Percentiles rank a stretch among this genome's conserved stretches.
Evolutionary conservation across 30 jellyfish, hydroid and myxozoan species (phyloP).

Genomic region (Aurelia aurita complex sp. Pacific): DNA sequence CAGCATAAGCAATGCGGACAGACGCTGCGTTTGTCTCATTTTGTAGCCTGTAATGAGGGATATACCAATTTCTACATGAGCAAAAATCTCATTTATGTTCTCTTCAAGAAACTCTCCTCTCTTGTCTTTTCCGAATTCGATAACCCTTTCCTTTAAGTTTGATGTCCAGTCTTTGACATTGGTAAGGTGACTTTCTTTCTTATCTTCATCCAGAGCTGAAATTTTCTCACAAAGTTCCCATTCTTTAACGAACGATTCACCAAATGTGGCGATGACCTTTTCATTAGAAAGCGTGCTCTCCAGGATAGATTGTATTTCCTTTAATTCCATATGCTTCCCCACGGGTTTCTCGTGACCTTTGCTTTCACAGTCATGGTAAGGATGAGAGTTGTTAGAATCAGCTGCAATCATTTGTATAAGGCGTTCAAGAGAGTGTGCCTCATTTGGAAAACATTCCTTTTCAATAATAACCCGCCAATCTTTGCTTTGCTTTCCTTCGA

Average conservation of each 20-base stretch:
- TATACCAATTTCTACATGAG: conserved; percentile 13
- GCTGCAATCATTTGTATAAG: neutral
- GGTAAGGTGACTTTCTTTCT: neutral
- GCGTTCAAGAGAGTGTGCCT: neutral
- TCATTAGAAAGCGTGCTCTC: conserved; percentile 6
- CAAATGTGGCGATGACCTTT: conserved; percentile 4
- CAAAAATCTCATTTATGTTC: conserved; percentile 7
- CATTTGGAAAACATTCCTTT: neutral
- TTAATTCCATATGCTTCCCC: neutral
- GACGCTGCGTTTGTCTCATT: conserved; percentile 14
- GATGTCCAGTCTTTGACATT: neutral
- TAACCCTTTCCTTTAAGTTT: neutral
- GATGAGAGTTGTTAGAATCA: neutral
- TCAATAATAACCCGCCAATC: neutral
- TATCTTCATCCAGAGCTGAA: neutral
- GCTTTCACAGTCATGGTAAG: neutral
- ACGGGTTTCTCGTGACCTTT: neutral
- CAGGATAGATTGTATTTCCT: neutral
- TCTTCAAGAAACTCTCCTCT: neutral
- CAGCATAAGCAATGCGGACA: conserved; percentile 3
- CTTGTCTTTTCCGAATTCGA: neutral
- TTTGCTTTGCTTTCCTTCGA: neutral
- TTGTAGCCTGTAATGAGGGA: conserved; percentile 10
- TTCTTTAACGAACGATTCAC: neutral
- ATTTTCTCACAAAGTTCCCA: conserved; percentile 1